Evolutionary conservation across 2,113 vertebrate genomes (phyloP), one percentile per base, ranked within the genome.

Genomic region (Thalassoma bifasciatum): DNA sequence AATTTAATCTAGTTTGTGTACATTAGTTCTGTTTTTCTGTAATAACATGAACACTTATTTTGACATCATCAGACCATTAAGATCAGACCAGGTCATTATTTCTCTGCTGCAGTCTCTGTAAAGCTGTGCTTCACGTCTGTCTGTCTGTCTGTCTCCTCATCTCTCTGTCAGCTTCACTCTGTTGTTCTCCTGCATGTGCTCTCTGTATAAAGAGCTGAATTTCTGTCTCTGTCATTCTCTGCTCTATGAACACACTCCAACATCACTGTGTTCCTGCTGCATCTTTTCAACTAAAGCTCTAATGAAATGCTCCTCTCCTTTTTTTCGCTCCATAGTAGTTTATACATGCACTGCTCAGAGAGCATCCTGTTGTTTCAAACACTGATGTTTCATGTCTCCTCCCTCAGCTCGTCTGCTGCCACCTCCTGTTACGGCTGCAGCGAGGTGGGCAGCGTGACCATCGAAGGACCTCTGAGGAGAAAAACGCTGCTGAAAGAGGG

Each of bases 401-500:
- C 26, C 23, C 53, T 34, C 64, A 98, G 96, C 87, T 94, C 94
- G 46, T 88, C 94, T 0, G 95, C 95, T 8, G 85, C 94, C 0
- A 94, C 93, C 67, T 88, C 87, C 88, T 95, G 94, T 81, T 96
- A 95, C 77, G 88, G 94, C 0, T 90, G 94, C 83, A 93, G 86
- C 58, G 94, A 94, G 4, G 59, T 89, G 0, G 90, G 94, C 23
- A 92, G 93, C 37, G 91, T 97, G 77, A 95, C 95, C 58, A 96
- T 97, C 71, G 96, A 98, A 87, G 97, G 97, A 4, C 96, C 96
- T 0, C 87, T 99, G 56, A 92, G 94, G 58, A 95, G 97, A 66
- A 98, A 98, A 90, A 98, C 97, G 0, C 76, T 98, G 77, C 93
- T 98, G 79, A 99, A 99, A 89, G 96, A 96, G 82, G 97, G 97